Evolutionary conservation across 2,888 invertebrate species (phyloP).

Genomic region (Quadroppia sp.): DNA sequence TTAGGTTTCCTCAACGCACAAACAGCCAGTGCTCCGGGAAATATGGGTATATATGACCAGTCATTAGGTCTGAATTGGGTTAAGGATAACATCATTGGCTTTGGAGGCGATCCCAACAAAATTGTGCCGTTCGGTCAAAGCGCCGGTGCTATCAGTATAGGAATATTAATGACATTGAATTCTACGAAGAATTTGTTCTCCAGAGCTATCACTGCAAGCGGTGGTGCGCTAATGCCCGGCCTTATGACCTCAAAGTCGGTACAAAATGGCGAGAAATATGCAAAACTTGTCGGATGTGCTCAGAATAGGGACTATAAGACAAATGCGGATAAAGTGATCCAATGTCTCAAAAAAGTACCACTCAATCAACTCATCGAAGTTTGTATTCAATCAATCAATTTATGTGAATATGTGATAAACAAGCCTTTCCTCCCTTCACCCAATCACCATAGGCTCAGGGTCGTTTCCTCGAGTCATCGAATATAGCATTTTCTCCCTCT

Average conservation of each 20-base stretch:
- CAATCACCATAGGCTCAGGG: too few relatives aligned
- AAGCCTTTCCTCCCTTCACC: too few relatives aligned
- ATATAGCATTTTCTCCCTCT: neutral
- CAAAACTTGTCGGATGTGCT: constrained; percentile 24
- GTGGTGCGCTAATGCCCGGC: neutral
- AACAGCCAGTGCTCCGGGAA: neutral
- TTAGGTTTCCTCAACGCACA: neutral
- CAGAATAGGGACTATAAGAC: too few relatives aligned
- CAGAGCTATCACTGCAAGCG: neutral
- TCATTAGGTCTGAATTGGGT: constrained; percentile 7
- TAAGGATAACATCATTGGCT: neutral
- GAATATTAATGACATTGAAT: neutral
- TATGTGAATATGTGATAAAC: too few relatives aligned
- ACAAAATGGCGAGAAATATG: neutral
- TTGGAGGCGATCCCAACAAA: constrained; percentile 18
- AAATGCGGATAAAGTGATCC: too few relatives aligned
- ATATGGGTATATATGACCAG: constrained; percentile 25
- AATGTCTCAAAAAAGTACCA: constrained; percentile 1
- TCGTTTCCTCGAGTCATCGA: too few relatives aligned
- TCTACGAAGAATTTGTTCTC: neutral
- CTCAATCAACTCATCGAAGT: neutral
- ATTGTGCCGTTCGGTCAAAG: neutral
- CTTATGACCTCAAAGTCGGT: too few relatives aligned
- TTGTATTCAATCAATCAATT: too few relatives aligned
- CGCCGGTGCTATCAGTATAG: constrained; percentile 1